Evolutionary conservation across 2,888 invertebrate genomes (phyloP).

Genomic region (Cerceris ruficornis): DNA sequence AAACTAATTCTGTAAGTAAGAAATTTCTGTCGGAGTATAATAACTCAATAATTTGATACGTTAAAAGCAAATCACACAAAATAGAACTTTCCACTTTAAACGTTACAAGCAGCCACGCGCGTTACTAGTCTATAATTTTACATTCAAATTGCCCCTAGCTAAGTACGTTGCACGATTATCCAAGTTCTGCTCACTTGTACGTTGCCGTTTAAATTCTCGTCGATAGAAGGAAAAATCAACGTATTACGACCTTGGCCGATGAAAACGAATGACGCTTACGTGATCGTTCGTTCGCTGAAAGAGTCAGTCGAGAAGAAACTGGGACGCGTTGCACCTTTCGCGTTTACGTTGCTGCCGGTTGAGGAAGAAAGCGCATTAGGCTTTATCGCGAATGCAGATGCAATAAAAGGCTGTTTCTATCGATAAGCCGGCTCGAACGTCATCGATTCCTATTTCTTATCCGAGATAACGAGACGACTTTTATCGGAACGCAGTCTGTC

Average conservation of each 20-base stretch:
- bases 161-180: background rate
- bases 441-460: background rate
- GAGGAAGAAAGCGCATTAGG: constrained; percentile 25
- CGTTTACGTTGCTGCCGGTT: constrained; percentile 15
- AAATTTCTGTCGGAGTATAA: too few relatives aligned
- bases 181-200: background rate
- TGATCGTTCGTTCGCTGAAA: constrained; percentile 10
- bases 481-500: background rate
- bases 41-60: too few relatives aligned
- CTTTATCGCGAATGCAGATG: background rate
- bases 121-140: too few relatives aligned
- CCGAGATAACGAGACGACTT: background rate
- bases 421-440: constrained; percentile 18
- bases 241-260: constrained; percentile 47
- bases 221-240: constrained; percentile 33
- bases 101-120: too few relatives aligned
- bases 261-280: constrained; percentile 50
- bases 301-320: constrained; percentile 40
- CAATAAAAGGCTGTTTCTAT: constrained; percentile 13
- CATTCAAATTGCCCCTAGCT: background rate
- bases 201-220: background rate
- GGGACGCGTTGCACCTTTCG: constrained; percentile 48
- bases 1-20: too few relatives aligned
- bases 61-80: too few relatives aligned
- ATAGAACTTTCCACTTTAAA: too few relatives aligned